Percentiles rank a stretch among this genome's conserved stretches.
These are phyloP conservation scores for Pterostichus madidus DNA, from an alignment of 2,888 invertebrate species.

Conservation along the genomic window DNA sequence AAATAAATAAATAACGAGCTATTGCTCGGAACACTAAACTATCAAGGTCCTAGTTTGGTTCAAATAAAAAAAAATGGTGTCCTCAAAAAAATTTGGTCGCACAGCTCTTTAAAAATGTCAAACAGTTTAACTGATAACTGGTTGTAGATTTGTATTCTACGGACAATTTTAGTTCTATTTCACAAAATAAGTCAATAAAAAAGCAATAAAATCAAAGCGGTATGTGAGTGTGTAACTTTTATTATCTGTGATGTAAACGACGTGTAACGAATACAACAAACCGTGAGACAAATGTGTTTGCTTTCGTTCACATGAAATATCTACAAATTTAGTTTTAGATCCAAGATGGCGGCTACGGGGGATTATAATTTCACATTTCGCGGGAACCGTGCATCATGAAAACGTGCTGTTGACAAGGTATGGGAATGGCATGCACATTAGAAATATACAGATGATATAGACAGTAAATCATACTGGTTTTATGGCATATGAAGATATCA, in stretches of 20 bases:
- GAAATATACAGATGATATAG: constrained; percentile 49
- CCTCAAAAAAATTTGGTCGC: too few species aligned
- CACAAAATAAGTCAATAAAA: constrained; percentile 53
- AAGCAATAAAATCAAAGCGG: constrained; percentile 56
- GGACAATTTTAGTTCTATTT: constrained; percentile 24
- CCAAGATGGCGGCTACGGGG: constrained; percentile 15
- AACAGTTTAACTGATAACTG: background rate
- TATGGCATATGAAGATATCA: constrained; percentile 65
- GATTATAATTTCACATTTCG: constrained; percentile 43
- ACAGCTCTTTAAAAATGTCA: background rate
- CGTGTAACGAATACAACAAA: constrained; percentile 31
- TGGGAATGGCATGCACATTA: constrained; percentile 46
- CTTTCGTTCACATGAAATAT: constrained; percentile 33
- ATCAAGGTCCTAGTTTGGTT: too few species aligned
- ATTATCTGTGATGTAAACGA: constrained; percentile 48
- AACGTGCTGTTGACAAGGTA: constrained; percentile 54
- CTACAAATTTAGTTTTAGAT: constrained; percentile 23
- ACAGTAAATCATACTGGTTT: constrained; percentile 61
- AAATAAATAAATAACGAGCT: too few species aligned
- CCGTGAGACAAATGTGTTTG: constrained; percentile 31
- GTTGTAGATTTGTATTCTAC: constrained; percentile 44
- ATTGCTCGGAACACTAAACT: too few species aligned
- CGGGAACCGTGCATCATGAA: constrained; percentile 19
- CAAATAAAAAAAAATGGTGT: too few species aligned
- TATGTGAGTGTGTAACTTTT: constrained; percentile 45